phyloP scores from a whole-genome alignment of 2,888 invertebrate genomes.

The Zaprionus bogoriensis region DNA sequence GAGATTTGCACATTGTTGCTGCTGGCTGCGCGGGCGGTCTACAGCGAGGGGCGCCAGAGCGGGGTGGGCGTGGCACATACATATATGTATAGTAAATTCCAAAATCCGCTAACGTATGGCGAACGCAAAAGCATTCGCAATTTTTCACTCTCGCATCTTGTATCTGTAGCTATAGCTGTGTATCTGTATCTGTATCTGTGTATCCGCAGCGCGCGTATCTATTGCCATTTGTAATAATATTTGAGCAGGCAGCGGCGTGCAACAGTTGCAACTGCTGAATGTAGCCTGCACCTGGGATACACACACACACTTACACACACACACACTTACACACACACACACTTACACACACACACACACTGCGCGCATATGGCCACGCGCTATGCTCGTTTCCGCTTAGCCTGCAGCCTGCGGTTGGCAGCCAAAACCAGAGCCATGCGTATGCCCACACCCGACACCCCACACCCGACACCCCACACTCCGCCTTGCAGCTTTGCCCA shows the following conservation, averaged over 20 bases:
- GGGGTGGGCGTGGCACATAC: constrained; percentile 5
- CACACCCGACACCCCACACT: background rate
- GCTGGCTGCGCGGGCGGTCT: background rate
- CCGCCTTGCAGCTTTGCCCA: background rate
- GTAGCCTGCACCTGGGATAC: constrained; percentile 39
- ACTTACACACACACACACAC: background rate
- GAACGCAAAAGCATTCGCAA: constrained; percentile 47
- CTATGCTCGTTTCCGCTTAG: constrained; percentile 31
- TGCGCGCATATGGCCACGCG: constrained; percentile 1
- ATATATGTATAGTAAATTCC: no score
- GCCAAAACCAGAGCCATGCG: constrained; percentile 13
- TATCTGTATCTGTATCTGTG: constrained; percentile 19
- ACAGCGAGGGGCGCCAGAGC: background rate
- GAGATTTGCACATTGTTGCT: constrained; percentile 58
- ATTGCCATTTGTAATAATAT: constrained; percentile 64
- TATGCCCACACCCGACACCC: background rate
- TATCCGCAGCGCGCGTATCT: constrained; percentile 30
- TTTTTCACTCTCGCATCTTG: constrained; percentile 60
- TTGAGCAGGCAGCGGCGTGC: constrained; percentile 37
- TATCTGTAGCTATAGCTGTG: constrained; percentile 19
- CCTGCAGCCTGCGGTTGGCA: constrained; percentile 37
- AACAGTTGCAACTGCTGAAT: constrained; percentile 43
- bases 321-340: background rate
- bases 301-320: background rate
- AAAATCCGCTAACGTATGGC: constrained; percentile 39